These are phyloP conservation scores for Hofmannophila pseudospretella DNA, from an alignment of 2,888 invertebrate species.

Conservation along the genomic window DNA sequence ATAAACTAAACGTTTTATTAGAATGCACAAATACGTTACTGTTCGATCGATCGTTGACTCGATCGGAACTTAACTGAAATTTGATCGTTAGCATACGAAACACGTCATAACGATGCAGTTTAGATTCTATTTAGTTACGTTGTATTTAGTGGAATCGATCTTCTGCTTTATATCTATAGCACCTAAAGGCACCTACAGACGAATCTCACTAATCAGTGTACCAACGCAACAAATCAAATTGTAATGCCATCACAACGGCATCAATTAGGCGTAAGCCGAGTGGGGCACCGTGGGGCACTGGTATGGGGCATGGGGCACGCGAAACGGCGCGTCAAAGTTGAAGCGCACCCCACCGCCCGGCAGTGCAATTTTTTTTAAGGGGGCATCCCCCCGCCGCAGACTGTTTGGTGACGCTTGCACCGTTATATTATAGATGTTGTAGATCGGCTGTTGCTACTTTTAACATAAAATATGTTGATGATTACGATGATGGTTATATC, in stretches of 20 bases:
- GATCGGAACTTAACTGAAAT: no score
- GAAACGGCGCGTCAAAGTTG: conserved; percentile 64
- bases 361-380: conserved; percentile 66
- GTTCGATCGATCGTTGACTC: no score
- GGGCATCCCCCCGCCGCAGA: conserved; percentile 43
- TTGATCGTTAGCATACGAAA: no score
- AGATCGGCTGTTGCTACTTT: conserved; percentile 29
- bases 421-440: conserved; percentile 25
- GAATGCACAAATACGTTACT: no score
- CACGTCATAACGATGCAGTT: no score
- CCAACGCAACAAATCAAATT: conserved; percentile 42
- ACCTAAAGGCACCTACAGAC: no score
- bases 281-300: conserved; percentile 20
- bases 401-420: conserved; percentile 73
- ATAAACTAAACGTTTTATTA: no score
- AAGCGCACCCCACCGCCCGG: conserved; percentile 29
- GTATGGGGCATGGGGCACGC: conserved; percentile 8
- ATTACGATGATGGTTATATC: background rate
- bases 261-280: conserved; percentile 60
- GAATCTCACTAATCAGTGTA: background rate
- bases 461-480: background rate
- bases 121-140: no score
- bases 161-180: no score
- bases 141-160: no score
- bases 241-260: conserved; percentile 44